These are phyloP conservation scores for Brachionus rotundiformis DNA, from an alignment of 1,140 invertebrate species.

Conservation along the genomic window DNA sequence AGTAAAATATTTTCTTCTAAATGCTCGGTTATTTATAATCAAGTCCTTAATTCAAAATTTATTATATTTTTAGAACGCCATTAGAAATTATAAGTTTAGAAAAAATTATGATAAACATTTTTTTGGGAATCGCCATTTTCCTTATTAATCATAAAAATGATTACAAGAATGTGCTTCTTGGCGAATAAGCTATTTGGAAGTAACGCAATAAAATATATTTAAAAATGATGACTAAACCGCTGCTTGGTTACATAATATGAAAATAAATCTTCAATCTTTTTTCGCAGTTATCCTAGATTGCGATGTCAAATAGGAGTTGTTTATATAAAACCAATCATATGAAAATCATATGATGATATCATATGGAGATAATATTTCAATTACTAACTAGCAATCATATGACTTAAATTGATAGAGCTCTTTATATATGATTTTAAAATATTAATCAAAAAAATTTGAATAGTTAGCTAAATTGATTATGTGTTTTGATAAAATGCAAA, in stretches of 20 bases:
- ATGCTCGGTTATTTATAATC: slow-evolving; percentile 8
- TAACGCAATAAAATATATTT: background rate
- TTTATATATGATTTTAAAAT: too few species aligned
- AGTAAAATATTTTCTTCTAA: background rate
- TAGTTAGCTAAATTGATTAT: too few species aligned
- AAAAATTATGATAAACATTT: slow-evolving; percentile 1
- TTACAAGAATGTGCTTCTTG: background rate
- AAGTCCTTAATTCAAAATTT: background rate
- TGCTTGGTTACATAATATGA: slow-evolving; percentile 1
- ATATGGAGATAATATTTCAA: background rate
- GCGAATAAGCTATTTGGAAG: background rate
- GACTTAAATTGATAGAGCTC: too few species aligned
- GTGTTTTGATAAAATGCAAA: too few species aligned
- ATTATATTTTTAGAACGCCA: slow-evolving; percentile 48
- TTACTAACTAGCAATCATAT: background rate
- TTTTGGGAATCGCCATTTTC: slow-evolving; percentile 45
- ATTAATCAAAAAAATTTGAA: too few species aligned
- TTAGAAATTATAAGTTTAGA: slow-evolving; percentile 43
- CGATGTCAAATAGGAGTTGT: background rate
- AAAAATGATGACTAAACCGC: background rate
- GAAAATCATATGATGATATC: background rate
- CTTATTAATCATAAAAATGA: slow-evolving; percentile 17
- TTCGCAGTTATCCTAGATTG: slow-evolving; percentile 9
- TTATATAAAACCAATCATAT: background rate
- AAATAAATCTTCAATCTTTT: background rate